Evolutionary conservation across 37 sponge, comb jelly and placozoan genomes (phyloP), one percentile per base, ranked within the genome.

Genomic region (Lycopodina hypogea): DNA sequence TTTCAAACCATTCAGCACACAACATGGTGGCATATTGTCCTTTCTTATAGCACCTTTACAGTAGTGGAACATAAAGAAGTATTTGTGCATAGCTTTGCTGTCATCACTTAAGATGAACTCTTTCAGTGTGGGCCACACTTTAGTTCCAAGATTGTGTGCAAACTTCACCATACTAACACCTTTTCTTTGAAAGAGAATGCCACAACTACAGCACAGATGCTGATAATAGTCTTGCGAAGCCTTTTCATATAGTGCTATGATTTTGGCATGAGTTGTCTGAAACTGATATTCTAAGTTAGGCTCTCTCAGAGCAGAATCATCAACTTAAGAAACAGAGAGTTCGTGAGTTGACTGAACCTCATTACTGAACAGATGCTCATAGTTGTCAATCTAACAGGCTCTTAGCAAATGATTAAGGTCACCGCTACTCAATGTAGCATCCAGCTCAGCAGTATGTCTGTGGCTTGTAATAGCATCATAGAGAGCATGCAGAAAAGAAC

Each of bases 1-100:
- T n/a, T n/a, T n/a, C n/a, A n/a, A n/a, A n/a, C n/a, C 90, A 78
- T 90, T 90, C 3, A 90, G 79, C n/a, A 85, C 74, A 75, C 86
- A 85, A 6, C 86, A 2, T 48, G 82, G 39, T 32, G 86, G 86
- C 82, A 90, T 77, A 32, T 68, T 85, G 26, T 66, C 42, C 22
- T 37, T 33, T 18, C 57, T 90, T 2, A 85, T 30, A 12, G 23
- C 24, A 28, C 77, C 59, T 35, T 59, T 63, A 42, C 90, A 89
- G 73, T 89, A 74, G 36, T 87, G 23, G 73, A 78, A 87, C 82
- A 77, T 52, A 53, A 69, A 87, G 33, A 68, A 51, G 14, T 33
- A 19, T 17, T 74, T 18, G 30, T 23, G 38, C 18, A n/a, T 30
- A 55, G 61, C 69, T 38, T 34, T 52, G 8, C 38, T 57, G 42